Base-by-base conservation (phyloP, 2,888 invertebrate genomes). In the Gisinianus flammeolus region DNA sequence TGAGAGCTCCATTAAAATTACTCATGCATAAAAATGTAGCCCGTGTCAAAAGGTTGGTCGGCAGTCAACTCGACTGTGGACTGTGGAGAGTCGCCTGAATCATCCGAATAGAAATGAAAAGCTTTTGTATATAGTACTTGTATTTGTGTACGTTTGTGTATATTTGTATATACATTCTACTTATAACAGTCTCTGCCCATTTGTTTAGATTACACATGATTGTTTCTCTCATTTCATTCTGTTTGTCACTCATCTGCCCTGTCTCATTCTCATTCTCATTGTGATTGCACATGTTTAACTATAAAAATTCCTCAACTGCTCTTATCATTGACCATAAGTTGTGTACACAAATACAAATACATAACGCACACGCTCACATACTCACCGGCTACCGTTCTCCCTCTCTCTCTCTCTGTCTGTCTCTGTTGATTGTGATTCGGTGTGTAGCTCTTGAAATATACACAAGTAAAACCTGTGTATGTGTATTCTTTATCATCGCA, bases 41-140 rank as follows among this genome's bases (percentile, higher is more conserved):
- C 62, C 62, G 62, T 62, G 62, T 62, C 62, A 62, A 62, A 62
- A 62, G 62, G 62, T 28, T 28, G 62, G 26, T 62, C 62, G n/a
- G 4, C n/a, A 4, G 16, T 58, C 22, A 8, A 6, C 16, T 24
- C 58, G 44, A 16, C 12, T 44, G 44, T 6, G 12, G 12, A 12
- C 16, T 44, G 19, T 44, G 12, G 16, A 19, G 12, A 4, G 44
- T 44, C 2, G 44, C 19, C 8, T 19, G 44, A 44, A 44, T 44
- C 44, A 44, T 44, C 44, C 44, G 8, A 19, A 6, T 12, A 44
- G 22, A n/a, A 22, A 58, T 22, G 24, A 58, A n/a, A 22, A n/a
- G 56, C 56, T 22, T 19, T 58, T 58, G 22, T 58, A 8, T n/a
- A 22, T 58, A 10, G 24, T 58, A n/a, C n/a, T 58, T 58, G n/a